Percentiles rank a stretch among this genome's conserved stretches.
Evolutionary conservation across 64 coral and sea anemone genomes (phyloP).

Genomic region (Dendronephthya gigantea): DNA sequence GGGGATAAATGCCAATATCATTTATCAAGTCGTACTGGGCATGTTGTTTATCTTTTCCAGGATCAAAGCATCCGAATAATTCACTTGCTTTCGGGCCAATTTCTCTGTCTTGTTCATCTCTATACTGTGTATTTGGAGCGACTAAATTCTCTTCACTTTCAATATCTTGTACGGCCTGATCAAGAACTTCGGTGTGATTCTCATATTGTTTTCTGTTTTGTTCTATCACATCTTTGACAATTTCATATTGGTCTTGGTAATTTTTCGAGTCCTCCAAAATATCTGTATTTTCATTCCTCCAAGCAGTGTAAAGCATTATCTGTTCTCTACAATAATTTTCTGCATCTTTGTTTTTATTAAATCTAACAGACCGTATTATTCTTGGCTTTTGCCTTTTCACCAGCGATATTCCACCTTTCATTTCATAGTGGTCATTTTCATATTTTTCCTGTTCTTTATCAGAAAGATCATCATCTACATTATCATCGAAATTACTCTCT

Average conservation of each 20-base stretch:
- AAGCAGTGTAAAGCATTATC: slow-evolving; percentile 2
- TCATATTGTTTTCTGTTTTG: too few relatives aligned
- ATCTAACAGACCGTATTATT: too few relatives aligned
- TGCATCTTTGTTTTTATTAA: not conserved
- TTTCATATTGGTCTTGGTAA: not conserved
- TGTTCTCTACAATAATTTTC: slow-evolving; percentile 4
- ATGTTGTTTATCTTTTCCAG: slow-evolving; percentile 17
- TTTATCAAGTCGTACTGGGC: not conserved
- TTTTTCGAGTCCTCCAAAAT: not conserved
- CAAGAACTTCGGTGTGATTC: too few relatives aligned
- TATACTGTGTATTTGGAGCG: slow-evolving; percentile 51
- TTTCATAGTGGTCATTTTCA: too few relatives aligned
- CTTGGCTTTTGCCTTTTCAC: not conserved
- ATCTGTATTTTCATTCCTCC: not conserved
- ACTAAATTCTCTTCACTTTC: not conserved
- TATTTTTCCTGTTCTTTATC: not conserved
- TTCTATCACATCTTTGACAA: too few relatives aligned
- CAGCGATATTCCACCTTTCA: not conserved
- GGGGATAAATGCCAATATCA: not conserved
- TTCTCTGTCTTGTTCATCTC: slow-evolving; percentile 40
- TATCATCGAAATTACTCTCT: not conserved
- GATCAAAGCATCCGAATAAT: not conserved
- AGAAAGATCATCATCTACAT: not conserved
- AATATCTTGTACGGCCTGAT: too few relatives aligned
- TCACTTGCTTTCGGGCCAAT: slow-evolving; percentile 29